These are phyloP conservation scores for Amiota communis DNA, from an alignment of 2,888 invertebrate species.

Conservation along the genomic window DNA sequence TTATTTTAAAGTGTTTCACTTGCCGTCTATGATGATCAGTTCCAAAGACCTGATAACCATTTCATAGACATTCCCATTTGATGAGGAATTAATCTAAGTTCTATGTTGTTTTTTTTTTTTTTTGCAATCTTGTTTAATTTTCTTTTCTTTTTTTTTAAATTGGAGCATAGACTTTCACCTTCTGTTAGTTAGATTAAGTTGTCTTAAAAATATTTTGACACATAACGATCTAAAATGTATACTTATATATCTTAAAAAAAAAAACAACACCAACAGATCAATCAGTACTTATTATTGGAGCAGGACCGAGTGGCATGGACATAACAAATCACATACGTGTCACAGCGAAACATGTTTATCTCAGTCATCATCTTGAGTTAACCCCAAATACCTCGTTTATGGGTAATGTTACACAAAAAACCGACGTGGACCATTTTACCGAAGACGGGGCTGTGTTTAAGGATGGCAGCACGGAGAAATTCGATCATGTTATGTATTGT, in stretches of 20 bases:
- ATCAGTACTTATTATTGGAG: constrained; percentile 86
- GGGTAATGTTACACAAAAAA: constrained; percentile 78
- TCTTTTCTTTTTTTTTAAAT: too few species aligned
- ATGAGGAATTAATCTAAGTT: too few species aligned
- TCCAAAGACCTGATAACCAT: constrained; percentile 1
- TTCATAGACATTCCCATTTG: too few species aligned
- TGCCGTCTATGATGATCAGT: neutral
- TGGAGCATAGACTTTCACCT: too few species aligned
- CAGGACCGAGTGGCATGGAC: constrained; percentile 89
- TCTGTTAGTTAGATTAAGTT: too few species aligned
- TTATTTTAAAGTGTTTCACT: neutral
- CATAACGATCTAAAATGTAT: too few species aligned
- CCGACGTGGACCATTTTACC: constrained; percentile 76
- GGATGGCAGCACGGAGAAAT: constrained; percentile 78
- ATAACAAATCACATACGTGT: constrained; percentile 80
- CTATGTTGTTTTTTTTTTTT: too few species aligned
- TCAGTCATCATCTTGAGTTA: constrained; percentile 80
- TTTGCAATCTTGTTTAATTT: too few species aligned
- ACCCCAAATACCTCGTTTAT: constrained; percentile 77
- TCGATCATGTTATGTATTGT: constrained; percentile 83
- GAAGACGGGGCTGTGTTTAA: constrained; percentile 77
- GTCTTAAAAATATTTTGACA: too few species aligned
- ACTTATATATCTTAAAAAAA: too few species aligned
- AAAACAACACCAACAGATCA: constrained; percentile 71
- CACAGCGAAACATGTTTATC: constrained; percentile 77